phyloP scores from a whole-genome alignment of 1,140 invertebrate species.

The Drosophila ironensis region DNA sequence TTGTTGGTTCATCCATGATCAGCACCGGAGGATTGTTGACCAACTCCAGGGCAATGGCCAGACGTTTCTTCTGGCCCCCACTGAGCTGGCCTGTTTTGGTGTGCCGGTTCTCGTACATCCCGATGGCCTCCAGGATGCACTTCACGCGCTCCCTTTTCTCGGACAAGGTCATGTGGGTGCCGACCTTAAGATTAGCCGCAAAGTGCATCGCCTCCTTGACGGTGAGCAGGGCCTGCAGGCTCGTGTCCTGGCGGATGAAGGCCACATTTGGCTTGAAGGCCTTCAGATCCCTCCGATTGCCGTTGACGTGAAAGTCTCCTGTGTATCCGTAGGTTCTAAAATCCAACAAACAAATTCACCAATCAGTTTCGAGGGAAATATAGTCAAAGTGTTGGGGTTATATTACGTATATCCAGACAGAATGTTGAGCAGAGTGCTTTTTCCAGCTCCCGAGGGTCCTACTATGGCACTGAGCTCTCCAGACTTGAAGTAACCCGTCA shows the following conservation, averaged over 20 bases:
- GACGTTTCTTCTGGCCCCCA: conserved; percentile 93
- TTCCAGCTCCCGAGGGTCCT: conserved; percentile 93
- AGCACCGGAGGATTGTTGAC: conserved; percentile 94
- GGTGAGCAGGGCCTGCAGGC: conserved; percentile 91
- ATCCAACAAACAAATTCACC: background rate
- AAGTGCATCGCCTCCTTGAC: conserved; percentile 93
- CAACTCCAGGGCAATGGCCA: conserved; percentile 92
- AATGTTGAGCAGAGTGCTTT: conserved; percentile 91
- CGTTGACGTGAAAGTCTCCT: conserved; percentile 87
- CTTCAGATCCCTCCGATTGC: conserved; percentile 86
- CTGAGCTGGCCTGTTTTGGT: conserved; percentile 89
- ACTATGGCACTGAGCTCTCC: conserved; percentile 87
- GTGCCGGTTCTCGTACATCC: conserved; percentile 85
- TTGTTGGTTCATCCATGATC: conserved; percentile 96
- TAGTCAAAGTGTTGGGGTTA: background rate
- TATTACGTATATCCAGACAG: conserved; percentile 88
- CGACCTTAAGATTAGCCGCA: conserved; percentile 93
- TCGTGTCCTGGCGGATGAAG: conserved; percentile 96
- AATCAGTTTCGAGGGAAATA: background rate
- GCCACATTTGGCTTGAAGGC: conserved; percentile 92
- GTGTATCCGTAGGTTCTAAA: conserved; percentile 50
- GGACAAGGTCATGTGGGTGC: conserved; percentile 84
- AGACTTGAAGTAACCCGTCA: conserved; percentile 83
- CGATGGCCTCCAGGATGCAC: conserved; percentile 89
- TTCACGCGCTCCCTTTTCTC: conserved; percentile 88